Evolutionary conservation across 2,113 vertebrate species (phyloP).

Genomic region (Ivindomyrus marchei): DNA sequence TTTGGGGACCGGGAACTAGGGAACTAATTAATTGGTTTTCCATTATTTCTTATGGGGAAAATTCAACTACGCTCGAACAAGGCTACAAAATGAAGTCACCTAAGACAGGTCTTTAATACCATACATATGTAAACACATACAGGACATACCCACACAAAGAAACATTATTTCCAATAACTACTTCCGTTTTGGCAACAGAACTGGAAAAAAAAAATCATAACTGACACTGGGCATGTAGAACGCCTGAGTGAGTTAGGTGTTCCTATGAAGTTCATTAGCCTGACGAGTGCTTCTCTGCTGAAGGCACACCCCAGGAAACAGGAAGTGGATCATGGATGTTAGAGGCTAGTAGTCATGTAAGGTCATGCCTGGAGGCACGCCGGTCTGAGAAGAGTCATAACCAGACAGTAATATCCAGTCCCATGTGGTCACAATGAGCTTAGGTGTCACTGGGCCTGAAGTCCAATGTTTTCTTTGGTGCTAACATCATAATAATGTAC

Average conservation of each 20-base stretch:
- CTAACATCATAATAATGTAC: neutral
- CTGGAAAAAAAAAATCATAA: neutral
- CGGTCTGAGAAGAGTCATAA: neutral
- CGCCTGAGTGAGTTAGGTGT: neutral
- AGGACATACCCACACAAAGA: neutral
- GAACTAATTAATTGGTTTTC: too few species aligned
- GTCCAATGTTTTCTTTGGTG: neutral
- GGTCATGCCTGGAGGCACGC: neutral
- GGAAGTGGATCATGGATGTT: neutral
- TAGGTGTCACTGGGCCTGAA: neutral
- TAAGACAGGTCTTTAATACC: neutral
- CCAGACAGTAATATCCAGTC: neutral
- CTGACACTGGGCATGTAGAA: neutral
- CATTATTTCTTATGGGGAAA: too few species aligned
- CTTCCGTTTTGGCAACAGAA: neutral
- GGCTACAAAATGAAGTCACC: neutral
- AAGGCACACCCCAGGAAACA: neutral
- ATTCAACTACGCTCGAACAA: neutral
- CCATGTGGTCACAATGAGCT: neutral
- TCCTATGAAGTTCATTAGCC: neutral
- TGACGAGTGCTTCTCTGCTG: neutral
- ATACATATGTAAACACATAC: neutral
- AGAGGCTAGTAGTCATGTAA: neutral
- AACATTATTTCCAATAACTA: neutral
- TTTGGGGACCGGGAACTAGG: too few species aligned